A percentile compares a stretch with the other conserved stretches of the same genome.
Conservation (phyloP, 2,113 vertebrate genomes). For the Tetraodon nigroviridis region DNA sequence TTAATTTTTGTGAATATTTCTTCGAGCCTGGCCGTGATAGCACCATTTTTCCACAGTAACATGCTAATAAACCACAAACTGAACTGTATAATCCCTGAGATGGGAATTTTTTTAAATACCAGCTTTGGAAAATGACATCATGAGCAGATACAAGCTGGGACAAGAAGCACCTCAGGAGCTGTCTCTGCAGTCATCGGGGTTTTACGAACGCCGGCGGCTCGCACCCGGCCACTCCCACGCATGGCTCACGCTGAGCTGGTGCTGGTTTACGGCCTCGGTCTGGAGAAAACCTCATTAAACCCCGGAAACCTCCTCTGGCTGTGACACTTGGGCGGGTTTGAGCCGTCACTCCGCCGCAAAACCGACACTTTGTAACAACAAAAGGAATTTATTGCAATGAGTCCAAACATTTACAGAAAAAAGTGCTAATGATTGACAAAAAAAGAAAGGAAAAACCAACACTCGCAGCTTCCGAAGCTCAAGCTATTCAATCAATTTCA, state of each 20-base stretch:
- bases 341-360: background rate
- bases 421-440: slow-evolving; percentile 30
- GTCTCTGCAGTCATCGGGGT: slow-evolving; percentile 4
- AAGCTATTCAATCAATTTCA: background rate
- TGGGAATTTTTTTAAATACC: no score
- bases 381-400: slow-evolving; percentile 58
- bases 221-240: slow-evolving; percentile 36
- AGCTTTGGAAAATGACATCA: no score
- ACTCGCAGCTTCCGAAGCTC: background rate
- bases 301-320: no score
- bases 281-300: no score
- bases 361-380: slow-evolving; percentile 25
- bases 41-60: no score
- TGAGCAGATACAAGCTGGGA: slow-evolving; percentile 23
- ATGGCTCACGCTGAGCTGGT: slow-evolving; percentile 42
- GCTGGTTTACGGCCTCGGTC: no score
- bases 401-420: slow-evolving; percentile 45
- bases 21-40: no score
- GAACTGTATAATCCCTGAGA: no score
- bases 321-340: no score
- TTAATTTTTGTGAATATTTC: no score
- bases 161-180: slow-evolving; percentile 16
- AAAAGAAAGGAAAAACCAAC: slow-evolving; percentile 24
- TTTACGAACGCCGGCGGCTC: background rate
- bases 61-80: no score